Evolutionary conservation across 1,140 invertebrate species (phyloP).

Genomic region (Drosophila melanica): DNA sequence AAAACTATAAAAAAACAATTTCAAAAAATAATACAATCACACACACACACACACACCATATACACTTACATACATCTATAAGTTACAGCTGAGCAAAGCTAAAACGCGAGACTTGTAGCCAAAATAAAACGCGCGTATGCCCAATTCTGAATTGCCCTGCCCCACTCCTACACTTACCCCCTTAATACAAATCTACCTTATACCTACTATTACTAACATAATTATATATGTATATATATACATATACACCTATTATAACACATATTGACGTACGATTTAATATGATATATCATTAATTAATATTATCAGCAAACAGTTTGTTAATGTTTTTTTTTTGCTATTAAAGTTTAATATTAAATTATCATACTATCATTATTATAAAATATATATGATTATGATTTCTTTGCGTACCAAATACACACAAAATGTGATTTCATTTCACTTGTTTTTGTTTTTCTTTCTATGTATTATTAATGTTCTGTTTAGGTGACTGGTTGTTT

Average conservation of each 20-base stretch:
- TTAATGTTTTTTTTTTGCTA: conserved; percentile 64
- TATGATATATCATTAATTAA: conserved; percentile 29
- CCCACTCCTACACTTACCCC: neutral
- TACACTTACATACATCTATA: conserved; percentile 6
- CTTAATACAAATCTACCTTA: conserved; percentile 4
- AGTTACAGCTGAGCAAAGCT: conserved; percentile 18
- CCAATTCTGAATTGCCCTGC: conserved; percentile 29
- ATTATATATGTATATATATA: conserved; percentile 21
- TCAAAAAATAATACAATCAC: conserved; percentile 22
- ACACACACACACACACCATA: conserved; percentile 24
- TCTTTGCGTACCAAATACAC: conserved; percentile 78
- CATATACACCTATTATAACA: conserved; percentile 5
- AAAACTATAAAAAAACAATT: conserved; percentile 24
- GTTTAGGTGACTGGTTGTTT: neutral
- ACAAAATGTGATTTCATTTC: conserved; percentile 73
- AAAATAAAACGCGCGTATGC: conserved; percentile 15
- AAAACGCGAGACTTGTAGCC: conserved; percentile 34
- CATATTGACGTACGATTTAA: conserved; percentile 42
- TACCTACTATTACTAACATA: conserved; percentile 25
- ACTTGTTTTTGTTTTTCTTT: conserved; percentile 14
- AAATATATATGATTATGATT: conserved; percentile 59
- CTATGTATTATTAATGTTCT: conserved; percentile 9
- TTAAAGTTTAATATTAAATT: conserved; percentile 43
- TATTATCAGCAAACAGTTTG: conserved; percentile 63
- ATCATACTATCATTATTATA: conserved; percentile 63